Conservation (phyloP, 2,113 vertebrate genomes). For the Micromys minutus region DNA sequence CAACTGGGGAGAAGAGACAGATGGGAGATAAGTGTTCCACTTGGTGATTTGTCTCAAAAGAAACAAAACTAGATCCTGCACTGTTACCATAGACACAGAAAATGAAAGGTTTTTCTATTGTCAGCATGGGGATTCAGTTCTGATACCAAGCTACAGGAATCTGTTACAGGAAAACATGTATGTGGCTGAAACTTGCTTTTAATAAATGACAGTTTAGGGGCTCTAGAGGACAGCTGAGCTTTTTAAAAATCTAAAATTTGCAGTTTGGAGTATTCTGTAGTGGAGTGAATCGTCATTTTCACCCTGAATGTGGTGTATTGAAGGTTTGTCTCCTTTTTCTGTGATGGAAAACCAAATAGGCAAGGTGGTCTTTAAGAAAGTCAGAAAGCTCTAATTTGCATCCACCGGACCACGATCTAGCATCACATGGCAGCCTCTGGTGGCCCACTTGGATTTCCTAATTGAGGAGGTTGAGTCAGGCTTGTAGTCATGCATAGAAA, state of each 20-base stretch:
- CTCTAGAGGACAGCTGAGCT: not conserved
- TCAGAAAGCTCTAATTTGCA: not conserved
- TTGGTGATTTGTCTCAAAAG: conserved; percentile 1
- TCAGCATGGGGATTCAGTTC: not conserved
- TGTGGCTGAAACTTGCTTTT: not conserved
- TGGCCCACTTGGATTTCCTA: not conserved
- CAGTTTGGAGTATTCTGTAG: not conserved
- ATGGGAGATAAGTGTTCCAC: not conserved
- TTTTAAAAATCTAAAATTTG: not conserved
- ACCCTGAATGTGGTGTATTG: not conserved
- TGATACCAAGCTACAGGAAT: not conserved
- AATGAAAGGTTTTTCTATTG: not conserved
- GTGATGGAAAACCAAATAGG: not conserved
- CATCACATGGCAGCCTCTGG: not conserved
- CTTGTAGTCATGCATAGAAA: not conserved
- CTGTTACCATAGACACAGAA: not conserved
- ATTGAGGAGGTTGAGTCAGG: not conserved
- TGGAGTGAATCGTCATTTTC: not conserved
- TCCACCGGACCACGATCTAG: not conserved
- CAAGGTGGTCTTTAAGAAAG: not conserved
- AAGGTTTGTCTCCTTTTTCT: not conserved
- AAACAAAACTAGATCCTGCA: not conserved
- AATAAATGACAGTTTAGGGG: not conserved
- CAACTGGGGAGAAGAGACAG: not conserved
- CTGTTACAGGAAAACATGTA: not conserved